Conservation (phyloP, 2,797 vertebrate species). For the Trachurus trachurus region DNA sequence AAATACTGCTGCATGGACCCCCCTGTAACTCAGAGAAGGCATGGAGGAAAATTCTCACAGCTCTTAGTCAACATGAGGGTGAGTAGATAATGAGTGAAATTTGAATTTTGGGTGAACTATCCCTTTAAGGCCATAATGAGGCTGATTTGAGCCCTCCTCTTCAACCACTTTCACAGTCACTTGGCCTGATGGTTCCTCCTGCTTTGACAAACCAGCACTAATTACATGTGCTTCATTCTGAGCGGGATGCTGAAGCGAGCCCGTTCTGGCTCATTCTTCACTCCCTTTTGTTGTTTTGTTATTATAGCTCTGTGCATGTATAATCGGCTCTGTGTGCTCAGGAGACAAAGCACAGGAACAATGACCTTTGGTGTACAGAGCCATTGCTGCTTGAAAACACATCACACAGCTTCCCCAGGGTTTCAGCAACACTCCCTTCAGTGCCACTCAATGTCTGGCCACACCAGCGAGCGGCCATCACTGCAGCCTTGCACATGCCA, state of each 20-base stretch:
- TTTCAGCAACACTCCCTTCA: constrained; percentile 19
- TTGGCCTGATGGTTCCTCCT: constrained; percentile 21
- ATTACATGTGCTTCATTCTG: constrained; percentile 32
- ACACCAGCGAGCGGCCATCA: not conserved
- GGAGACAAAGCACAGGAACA: constrained; percentile 59
- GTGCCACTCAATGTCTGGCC: constrained; percentile 29
- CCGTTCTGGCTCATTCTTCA: constrained; percentile 15
- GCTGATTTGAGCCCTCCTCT: constrained; percentile 25
- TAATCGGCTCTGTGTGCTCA: constrained; percentile 54
- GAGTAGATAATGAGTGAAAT: too few species aligned
- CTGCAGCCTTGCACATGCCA: constrained; percentile 24
- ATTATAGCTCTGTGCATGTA: constrained; percentile 48
- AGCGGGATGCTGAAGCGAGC: constrained; percentile 25
- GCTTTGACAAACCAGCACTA: constrained; percentile 41
- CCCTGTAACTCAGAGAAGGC: too few species aligned
- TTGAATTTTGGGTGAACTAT: too few species aligned
- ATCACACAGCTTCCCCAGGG: constrained; percentile 50
- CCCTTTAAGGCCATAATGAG: constrained; percentile 19
- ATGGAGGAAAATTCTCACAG: too few species aligned
- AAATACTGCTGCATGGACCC: too few species aligned
- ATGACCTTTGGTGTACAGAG: constrained; percentile 69
- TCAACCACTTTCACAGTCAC: constrained; percentile 38
- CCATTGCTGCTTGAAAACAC: constrained; percentile 52
- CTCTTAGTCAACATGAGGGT: too few species aligned
- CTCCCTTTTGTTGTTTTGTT: constrained; percentile 54